phyloP scores from a whole-genome alignment of 1,140 invertebrate species.

The Drosophila kepulauana region DNA sequence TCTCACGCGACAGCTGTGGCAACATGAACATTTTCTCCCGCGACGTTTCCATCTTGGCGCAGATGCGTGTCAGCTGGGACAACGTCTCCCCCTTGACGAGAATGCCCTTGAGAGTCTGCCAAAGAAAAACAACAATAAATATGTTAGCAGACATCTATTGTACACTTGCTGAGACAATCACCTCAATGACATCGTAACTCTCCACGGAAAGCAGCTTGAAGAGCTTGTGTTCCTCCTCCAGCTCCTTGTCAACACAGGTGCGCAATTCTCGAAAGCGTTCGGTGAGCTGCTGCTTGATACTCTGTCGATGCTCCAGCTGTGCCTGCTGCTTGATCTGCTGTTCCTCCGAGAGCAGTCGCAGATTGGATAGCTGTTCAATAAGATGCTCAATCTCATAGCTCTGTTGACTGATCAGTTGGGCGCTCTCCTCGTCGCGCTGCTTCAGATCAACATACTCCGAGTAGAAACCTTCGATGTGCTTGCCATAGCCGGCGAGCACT shows the following conservation, averaged over 20 bases:
- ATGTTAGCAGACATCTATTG: neutral
- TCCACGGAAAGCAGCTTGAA: conserved; percentile 75
- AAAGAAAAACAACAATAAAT: neutral
- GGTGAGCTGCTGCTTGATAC: conserved; percentile 65
- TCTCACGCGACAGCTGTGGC: conserved; percentile 64
- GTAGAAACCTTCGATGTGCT: conserved; percentile 79
- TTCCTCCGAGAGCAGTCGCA: conserved; percentile 69
- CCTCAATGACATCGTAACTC: conserved; percentile 69
- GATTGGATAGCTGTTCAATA: conserved; percentile 64
- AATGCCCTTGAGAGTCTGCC: conserved; percentile 48
- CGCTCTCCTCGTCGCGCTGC: conserved; percentile 78
- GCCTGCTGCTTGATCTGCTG: conserved; percentile 66
- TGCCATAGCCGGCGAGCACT: conserved; percentile 74
- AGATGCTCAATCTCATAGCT: conserved; percentile 72
- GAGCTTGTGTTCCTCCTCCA: conserved; percentile 46
- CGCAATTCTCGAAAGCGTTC: conserved; percentile 62
- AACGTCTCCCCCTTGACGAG: conserved; percentile 86
- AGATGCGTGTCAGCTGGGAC: conserved; percentile 86
- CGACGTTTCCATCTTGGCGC: conserved; percentile 87
- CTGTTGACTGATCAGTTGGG: conserved; percentile 69
- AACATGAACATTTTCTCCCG: conserved; percentile 87
- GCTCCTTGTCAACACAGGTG: conserved; percentile 62
- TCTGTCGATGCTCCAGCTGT: conserved; percentile 62
- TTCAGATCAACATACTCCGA: conserved; percentile 82
- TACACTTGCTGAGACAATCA: conserved; percentile 3